Evolutionary conservation across 2,888 invertebrate species (phyloP), one percentile per base, ranked within the genome.

Genomic region (Trissolcus japonicus): DNA sequence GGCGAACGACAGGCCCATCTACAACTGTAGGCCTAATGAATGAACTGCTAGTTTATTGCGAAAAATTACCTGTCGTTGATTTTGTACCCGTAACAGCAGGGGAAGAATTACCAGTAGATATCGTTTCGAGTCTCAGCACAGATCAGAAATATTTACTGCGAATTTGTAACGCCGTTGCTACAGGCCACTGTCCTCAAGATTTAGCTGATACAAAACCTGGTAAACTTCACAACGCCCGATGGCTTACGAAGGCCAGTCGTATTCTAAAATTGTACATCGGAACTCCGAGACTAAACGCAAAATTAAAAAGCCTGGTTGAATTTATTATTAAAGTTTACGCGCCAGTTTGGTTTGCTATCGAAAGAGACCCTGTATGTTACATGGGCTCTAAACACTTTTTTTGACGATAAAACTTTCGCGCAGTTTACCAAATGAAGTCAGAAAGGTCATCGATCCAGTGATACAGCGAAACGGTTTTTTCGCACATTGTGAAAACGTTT

Each of bases 21-120:
- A 56, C 62, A n/a, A 84, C 79, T 76, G 59, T 69, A 19, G 83
- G 83, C 11, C 73, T 78, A 48, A 79, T 85, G 11, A 82, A 83
- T 53, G 84, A 83, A 78, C 4, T 7, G 9, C 55, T 82, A 16
- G 62, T 57, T 19, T 66, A 4, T 41, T 62, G 71, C 14, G 71
- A 71, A 55, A 50, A 40, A 9, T 13, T 56, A 13, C 41, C 40
- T 40, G 21, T 71, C 16, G 50, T 55, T 35, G 4, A 17, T 1
- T 71, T 56, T 40, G 16, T 55, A 9, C 29, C 56, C 13, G 55
- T 71, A 13, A 6, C 48, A 50, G 40, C 57, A 11, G 56, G 55
- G 11, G 21, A 16, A 13, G 21, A 48, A 21, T 55, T 71, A 19
- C 62, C 62, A 29, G 54, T 65, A 21, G 48, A 65, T 11, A 29